Evolutionary conservation across 2,888 invertebrate species (phyloP).

Genomic region (Proisotoma minuta): DNA sequence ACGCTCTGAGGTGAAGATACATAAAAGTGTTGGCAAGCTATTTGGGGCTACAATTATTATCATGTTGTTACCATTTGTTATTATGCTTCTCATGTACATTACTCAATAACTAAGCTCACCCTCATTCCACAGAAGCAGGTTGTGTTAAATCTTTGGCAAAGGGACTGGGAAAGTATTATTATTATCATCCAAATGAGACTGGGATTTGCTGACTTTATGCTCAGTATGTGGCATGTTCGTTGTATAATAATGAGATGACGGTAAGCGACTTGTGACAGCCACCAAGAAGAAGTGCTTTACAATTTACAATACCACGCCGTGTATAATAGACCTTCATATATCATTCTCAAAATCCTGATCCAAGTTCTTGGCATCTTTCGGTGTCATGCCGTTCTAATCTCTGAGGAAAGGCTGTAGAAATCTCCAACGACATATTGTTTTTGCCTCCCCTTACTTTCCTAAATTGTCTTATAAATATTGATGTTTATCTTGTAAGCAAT

Average conservation of each 20-base stretch:
- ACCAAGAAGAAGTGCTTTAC: constrained; percentile 7
- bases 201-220: constrained; percentile 3
- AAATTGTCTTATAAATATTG: no score
- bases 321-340: constrained; percentile 2
- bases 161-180: neutral
- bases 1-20: neutral
- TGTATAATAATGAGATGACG: constrained; percentile 12
- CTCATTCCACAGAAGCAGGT: neutral
- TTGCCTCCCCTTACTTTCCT: no score
- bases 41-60: no score
- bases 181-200: neutral
- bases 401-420: no score
- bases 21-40: neutral
- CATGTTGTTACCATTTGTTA: neutral
- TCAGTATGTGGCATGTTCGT: constrained; percentile 10
- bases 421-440: no score
- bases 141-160: neutral
- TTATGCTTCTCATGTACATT: neutral
- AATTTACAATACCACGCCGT: constrained; percentile 19
- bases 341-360: neutral
- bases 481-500: no score
- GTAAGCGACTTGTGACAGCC: neutral
- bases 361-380: neutral
- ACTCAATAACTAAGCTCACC: neutral
- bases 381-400: no score